A percentile compares a stretch with the other conserved stretches of the same genome.
These are phyloP conservation scores for Drosophila sucinea DNA, from an alignment of 1,140 invertebrate species.

Conservation along the genomic window DNA sequence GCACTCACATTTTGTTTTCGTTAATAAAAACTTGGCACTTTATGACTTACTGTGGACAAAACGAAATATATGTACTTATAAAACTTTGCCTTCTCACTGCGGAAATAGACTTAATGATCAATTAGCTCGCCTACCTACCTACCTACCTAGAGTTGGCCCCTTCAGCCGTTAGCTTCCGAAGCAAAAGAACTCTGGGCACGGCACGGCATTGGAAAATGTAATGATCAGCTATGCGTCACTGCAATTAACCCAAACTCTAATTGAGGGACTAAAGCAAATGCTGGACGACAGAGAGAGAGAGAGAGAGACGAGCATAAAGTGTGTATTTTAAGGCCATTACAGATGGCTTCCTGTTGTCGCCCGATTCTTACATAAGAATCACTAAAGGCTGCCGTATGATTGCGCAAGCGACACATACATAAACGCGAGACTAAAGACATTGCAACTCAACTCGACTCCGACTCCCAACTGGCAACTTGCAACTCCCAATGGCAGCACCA, in stretches of 20 bases:
- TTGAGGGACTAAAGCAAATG: slow-evolving; percentile 50
- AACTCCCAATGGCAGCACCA: slow-evolving; percentile 33
- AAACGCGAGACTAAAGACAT: slow-evolving; percentile 20
- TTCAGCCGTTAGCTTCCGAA: slow-evolving; percentile 70
- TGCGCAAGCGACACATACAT: slow-evolving; percentile 71
- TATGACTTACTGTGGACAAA: slow-evolving; percentile 68
- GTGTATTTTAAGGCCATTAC: slow-evolving; percentile 80
- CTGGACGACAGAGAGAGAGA: slow-evolving; percentile 2
- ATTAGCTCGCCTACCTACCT: slow-evolving; percentile 59
- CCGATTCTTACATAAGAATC: slow-evolving; percentile 56
- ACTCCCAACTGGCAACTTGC: slow-evolving; percentile 20
- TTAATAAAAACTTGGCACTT: slow-evolving; percentile 74
- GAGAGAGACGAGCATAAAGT: slow-evolving; percentile 63
- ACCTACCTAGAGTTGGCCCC: slow-evolving; percentile 23
- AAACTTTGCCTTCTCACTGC: slow-evolving; percentile 52
- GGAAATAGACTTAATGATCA: slow-evolving; percentile 80
- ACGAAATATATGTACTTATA: slow-evolving; percentile 28
- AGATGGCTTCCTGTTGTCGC: slow-evolving; percentile 74
- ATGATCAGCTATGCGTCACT: slow-evolving; percentile 72
- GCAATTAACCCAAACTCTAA: slow-evolving; percentile 77
- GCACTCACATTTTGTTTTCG: slow-evolving; percentile 40
- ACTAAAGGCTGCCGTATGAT: slow-evolving; percentile 74
- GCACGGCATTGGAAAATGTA: slow-evolving; percentile 34
- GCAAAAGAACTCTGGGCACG: slow-evolving; percentile 34
- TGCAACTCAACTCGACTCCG: slow-evolving; percentile 23